Conservation (phyloP, 2,888 invertebrate species). For the Smittia aterrima region DNA sequence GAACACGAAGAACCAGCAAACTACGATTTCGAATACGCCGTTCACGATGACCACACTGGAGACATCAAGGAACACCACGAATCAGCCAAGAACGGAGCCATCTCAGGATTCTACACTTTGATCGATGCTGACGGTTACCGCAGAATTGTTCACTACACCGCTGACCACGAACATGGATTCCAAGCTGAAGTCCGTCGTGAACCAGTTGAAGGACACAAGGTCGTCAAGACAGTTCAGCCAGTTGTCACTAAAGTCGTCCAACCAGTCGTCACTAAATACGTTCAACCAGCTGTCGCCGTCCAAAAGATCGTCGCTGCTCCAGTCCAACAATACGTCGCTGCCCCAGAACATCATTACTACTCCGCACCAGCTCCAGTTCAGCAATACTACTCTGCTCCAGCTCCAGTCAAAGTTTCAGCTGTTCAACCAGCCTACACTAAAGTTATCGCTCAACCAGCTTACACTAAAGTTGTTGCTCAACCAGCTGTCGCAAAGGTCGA, state of each 20-base stretch:
- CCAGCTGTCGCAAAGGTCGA: neutral
- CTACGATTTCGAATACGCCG: constrained; percentile 37
- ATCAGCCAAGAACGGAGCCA: constrained; percentile 1
- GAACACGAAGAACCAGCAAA: constrained; percentile 28
- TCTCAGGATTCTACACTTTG: constrained; percentile 30
- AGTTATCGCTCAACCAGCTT: neutral
- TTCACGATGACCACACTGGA: constrained; percentile 25
- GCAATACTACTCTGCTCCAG: neutral
- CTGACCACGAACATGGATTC: constrained; percentile 37
- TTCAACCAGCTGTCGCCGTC: neutral
- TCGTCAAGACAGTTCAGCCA: constrained; percentile 3
- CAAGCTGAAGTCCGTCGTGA: constrained; percentile 32
- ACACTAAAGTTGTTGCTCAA: neutral
- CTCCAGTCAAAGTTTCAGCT: neutral
- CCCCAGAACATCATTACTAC: neutral
- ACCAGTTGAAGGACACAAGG: constrained; percentile 15
- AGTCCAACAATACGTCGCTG: neutral
- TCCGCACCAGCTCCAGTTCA: neutral
- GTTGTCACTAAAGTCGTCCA: neutral
- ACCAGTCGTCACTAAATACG: neutral
- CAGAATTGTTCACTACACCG: constrained; percentile 36
- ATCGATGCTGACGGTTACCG: constrained; percentile 34
- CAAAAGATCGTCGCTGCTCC: neutral
- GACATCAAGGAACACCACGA: constrained; percentile 29
- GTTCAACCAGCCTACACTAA: neutral